Base-by-base conservation (phyloP, 2,113 vertebrate species). In the Balaeniceps rex region DNA sequence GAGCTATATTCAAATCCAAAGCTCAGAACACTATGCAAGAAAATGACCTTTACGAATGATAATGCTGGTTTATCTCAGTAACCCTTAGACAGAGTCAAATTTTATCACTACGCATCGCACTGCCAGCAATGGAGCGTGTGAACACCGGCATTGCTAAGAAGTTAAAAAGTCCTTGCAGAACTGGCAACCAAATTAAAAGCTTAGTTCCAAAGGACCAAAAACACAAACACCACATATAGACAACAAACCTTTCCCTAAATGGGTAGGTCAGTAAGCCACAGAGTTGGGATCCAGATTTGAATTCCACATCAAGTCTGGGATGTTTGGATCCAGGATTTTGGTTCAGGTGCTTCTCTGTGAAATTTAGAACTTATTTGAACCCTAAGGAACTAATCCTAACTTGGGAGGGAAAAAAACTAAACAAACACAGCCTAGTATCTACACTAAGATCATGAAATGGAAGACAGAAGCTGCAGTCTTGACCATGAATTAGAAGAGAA, bases 11-110 rank as follows among this genome's bases (percentile, higher is more conserved):
- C 74, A 52, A 60, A 55, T 85, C 91, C 79, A 68, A 94, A 95
- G 86, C 94, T 97, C 96, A 47, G 93, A 96, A 97, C 95, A 76
- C 90, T 79, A 85, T 5, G 92, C 93, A 92, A 77, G 95, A 70
- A 88, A 91, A 71, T 68, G 74, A 77, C 91, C 91, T 92, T 94
- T 86, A 97, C 76, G 83, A 95, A 95, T 91, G 68, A 89, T 83
- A 90, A 80, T 82, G 92, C 90, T 93, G 94, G 95, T 90, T 95
- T 97, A 96, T 92, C 93, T 96, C 70, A 83, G 95, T 97, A 97
- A 97, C 94, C 95, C 96, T 95, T 96, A 97, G 96, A 97, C 96
- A 97, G 97, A 96, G 96, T 97, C 97, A 97, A 97, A 97, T 96
- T 95, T 97, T 96, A 92, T 97, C 96, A 97, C 93, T 13, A 92